Conservation (phyloP, 2,888 invertebrate species). For the Phytoseiulus persimilis region DNA sequence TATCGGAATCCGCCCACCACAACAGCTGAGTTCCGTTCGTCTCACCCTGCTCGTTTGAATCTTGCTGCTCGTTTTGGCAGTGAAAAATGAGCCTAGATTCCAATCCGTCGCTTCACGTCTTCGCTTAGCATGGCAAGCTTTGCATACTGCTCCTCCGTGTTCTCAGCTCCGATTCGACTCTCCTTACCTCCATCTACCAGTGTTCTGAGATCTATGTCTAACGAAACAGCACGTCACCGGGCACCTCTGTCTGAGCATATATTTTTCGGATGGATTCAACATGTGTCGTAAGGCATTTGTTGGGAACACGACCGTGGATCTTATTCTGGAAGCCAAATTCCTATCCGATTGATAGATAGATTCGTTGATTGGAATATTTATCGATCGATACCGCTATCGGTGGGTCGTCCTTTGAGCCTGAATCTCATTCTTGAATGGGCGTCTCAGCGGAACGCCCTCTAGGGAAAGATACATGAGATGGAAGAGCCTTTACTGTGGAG, state of each 20-base stretch:
- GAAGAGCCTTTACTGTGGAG: too few species aligned
- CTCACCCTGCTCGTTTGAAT: too few species aligned
- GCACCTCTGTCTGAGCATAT: constrained; percentile 34
- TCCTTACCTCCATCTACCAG: not conserved
- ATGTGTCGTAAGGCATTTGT: not conserved
- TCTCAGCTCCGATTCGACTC: not conserved
- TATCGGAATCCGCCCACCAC: too few species aligned
- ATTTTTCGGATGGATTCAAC: not conserved
- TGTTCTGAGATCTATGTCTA: not conserved
- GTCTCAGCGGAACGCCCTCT: too few species aligned
- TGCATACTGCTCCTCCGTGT: not conserved
- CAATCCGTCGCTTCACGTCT: too few species aligned
- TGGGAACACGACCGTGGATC: not conserved
- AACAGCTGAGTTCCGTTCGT: too few species aligned
- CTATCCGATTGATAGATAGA: not conserved
- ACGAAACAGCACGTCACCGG: constrained; percentile 33
- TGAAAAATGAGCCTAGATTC: too few species aligned
- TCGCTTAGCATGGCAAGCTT: too few species aligned
- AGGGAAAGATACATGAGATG: too few species aligned
- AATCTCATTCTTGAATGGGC: too few species aligned
- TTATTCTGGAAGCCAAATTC: not conserved
- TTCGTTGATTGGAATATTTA: not conserved
- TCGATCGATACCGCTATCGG: not conserved
- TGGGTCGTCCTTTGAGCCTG: not conserved
- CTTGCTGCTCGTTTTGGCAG: too few species aligned